Evolutionary conservation across 2,888 invertebrate genomes (phyloP).

Genomic region (Pseudeuparius sepicola): DNA sequence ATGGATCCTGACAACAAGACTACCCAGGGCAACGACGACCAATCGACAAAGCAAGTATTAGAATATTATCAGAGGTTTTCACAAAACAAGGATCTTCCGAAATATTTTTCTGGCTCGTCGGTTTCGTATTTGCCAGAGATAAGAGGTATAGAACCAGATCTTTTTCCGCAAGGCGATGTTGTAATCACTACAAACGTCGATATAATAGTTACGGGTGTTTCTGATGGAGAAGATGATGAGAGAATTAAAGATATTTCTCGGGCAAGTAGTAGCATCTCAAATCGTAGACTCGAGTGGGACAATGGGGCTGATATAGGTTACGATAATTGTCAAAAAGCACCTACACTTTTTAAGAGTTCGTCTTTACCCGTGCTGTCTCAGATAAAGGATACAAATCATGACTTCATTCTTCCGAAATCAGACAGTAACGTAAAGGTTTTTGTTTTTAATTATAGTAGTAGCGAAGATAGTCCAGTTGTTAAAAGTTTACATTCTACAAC

Average conservation of each 20-base stretch:
- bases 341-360: constrained; percentile 31
- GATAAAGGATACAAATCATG: constrained; percentile 8
- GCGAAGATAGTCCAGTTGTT: not conserved
- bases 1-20: too few species aligned
- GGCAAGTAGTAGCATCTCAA: constrained; percentile 63
- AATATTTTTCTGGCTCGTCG: constrained; percentile 48
- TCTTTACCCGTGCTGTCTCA: constrained; percentile 31
- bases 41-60: constrained; percentile 35
- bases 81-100: constrained; percentile 54
- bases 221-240: constrained; percentile 11
- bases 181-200: constrained; percentile 15
- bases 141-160: constrained; percentile 7
- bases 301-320: constrained; percentile 82
- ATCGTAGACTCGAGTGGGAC: constrained; percentile 76
- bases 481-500: too few species aligned
- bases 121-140: constrained; percentile 26
- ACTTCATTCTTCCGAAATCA: not conserved
- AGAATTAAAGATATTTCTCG: constrained; percentile 45
- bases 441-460: not conserved
- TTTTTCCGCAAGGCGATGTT: too few species aligned
- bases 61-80: constrained; percentile 63
- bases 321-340: constrained; percentile 35
- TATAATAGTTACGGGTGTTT: constrained; percentile 11
- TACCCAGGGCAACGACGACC: too few species aligned
- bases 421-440: constrained; percentile 1